Percentiles rank a stretch among this genome's conserved stretches.
phyloP scores from a whole-genome alignment of 2,888 invertebrate species.

The Polydrusus cervinus region DNA sequence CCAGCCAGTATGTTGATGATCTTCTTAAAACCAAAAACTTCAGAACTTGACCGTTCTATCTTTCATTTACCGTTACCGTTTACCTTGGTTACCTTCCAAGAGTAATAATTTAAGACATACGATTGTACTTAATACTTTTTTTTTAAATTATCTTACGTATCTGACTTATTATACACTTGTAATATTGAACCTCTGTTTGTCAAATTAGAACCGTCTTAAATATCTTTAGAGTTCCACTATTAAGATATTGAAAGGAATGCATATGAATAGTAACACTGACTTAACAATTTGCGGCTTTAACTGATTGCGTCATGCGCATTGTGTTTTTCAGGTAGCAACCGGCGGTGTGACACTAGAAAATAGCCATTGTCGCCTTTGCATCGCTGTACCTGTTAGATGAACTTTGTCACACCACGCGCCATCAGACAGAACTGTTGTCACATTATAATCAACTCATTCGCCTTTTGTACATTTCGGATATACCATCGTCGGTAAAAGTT shows the following conservation, averaged over 20 bases:
- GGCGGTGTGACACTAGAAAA: conserved; percentile 64
- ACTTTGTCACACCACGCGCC: conserved; percentile 58
- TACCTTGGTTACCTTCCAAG: no score
- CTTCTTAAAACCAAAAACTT: no score
- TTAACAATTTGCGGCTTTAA: not conserved
- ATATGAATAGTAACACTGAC: not conserved
- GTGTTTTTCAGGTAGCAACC: conserved; percentile 67
- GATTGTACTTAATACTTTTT: no score
- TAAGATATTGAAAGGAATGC: not conserved
- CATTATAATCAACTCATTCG: conserved; percentile 27
- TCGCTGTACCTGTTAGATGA: conserved; percentile 68
- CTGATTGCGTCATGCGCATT: not conserved
- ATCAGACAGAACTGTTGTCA: conserved; percentile 51
- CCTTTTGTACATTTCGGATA: conserved; percentile 60
- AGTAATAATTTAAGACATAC: no score
- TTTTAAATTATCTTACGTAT: no score
- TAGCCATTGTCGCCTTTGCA: conserved; percentile 72
- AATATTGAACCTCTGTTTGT: no score
- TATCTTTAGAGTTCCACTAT: no score
- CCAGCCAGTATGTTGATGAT: no score
- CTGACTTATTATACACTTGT: no score
- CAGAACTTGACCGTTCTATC: no score
- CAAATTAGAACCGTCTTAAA: no score
- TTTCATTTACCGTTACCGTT: no score
- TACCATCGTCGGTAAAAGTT: conserved; percentile 4